Conservation (phyloP, 2,797 vertebrate species). For the Onychomys arenicola region DNA sequence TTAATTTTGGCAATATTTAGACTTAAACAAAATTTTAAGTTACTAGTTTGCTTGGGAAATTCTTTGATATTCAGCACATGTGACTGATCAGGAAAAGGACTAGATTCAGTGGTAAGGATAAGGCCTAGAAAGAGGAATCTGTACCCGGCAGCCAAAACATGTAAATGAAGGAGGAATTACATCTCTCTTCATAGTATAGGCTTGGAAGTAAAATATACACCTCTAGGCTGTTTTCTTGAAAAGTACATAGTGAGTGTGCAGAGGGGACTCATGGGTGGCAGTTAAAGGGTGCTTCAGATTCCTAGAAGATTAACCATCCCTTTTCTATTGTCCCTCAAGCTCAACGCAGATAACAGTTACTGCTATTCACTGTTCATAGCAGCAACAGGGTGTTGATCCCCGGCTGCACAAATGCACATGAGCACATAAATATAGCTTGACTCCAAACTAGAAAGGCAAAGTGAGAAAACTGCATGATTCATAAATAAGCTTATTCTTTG, state of each 20-base stretch:
- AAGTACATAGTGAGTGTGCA: neutral
- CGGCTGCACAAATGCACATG: neutral
- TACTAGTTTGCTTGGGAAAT: neutral
- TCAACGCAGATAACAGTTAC: neutral
- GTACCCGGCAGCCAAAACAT: neutral
- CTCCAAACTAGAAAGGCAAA: neutral
- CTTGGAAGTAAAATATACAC: slow-evolving; percentile 21
- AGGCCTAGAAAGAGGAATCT: neutral
- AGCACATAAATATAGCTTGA: neutral
- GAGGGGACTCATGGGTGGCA: neutral
- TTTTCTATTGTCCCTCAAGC: slow-evolving; percentile 6
- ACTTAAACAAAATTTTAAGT: slow-evolving; percentile 1
- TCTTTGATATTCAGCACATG: neutral
- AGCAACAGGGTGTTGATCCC: neutral
- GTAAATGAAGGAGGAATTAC: too few relatives aligned
- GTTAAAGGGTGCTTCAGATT: neutral
- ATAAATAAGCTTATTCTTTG: neutral
- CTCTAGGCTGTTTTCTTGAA: neutral
- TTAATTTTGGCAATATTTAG: neutral
- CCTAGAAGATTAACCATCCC: slow-evolving; percentile 19
- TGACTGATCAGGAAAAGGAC: neutral
- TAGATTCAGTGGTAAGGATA: neutral
- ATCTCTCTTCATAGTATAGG: neutral
- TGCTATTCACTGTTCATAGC: neutral
- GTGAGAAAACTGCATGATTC: neutral